Evolutionary conservation across 2,113 vertebrate species (phyloP).

Genomic region (Eubucco bourcierii): DNA sequence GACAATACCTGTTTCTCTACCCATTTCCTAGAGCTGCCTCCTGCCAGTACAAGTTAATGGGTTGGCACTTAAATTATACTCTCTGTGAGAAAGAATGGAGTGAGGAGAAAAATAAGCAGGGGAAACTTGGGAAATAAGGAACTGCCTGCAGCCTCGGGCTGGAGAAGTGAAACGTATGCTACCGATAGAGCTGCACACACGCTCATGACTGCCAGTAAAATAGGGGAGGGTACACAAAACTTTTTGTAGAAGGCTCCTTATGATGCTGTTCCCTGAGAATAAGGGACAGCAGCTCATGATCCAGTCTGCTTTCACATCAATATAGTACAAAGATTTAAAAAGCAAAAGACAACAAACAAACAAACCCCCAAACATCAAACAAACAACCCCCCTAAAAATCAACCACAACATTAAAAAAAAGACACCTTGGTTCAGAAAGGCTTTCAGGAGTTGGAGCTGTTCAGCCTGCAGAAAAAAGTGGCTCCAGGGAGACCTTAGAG

Average conservation of each 20-base stretch:
- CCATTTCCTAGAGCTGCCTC: too few species aligned
- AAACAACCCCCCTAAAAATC: too few species aligned
- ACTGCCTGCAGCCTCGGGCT: not conserved
- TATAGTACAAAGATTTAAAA: not conserved
- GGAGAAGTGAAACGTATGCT: accelerated
- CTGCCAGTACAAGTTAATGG: too few species aligned
- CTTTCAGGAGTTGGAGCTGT: too few species aligned
- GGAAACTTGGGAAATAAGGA: not conserved
- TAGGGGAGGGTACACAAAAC: not conserved
- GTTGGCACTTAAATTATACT: not conserved
- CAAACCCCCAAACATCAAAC: too few species aligned
- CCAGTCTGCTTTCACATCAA: not conserved
- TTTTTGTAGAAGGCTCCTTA: not conserved
- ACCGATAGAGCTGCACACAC: not conserved
- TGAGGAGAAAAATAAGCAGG: not conserved
- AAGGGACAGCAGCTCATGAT: not conserved
- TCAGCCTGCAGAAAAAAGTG: too few species aligned
- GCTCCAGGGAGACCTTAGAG: too few species aligned
- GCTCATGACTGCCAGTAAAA: not conserved
- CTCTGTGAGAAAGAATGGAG: not conserved
- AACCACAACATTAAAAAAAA: too few species aligned
- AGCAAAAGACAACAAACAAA: not conserved
- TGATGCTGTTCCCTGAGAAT: not conserved
- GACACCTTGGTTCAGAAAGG: accelerated
- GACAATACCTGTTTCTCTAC: too few species aligned